Evolutionary conservation across 2,888 invertebrate genomes (phyloP).

Genomic region (Gisinianus flammeolus): DNA sequence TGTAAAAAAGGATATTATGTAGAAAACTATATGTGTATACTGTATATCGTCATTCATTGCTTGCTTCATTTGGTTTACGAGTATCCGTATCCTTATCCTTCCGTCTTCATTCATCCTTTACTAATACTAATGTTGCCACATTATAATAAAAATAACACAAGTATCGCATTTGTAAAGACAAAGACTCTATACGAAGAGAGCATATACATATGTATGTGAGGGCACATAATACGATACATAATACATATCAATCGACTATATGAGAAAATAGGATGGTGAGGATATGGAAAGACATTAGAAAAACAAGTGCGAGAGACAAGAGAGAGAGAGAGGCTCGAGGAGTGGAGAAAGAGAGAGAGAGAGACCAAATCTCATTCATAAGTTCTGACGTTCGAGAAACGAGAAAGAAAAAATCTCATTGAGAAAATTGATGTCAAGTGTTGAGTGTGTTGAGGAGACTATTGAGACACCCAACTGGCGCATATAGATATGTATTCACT

Average conservation of each 20-base stretch:
- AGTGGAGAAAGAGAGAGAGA: not conserved
- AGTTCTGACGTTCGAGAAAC: not conserved
- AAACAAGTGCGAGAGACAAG: not conserved
- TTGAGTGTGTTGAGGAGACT: constrained; percentile 19
- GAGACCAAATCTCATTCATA: constrained; percentile 20
- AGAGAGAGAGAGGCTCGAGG: not conserved
- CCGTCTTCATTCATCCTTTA: too few relatives aligned
- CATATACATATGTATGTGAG: too few relatives aligned
- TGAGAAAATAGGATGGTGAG: not conserved
- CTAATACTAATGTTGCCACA: too few relatives aligned
- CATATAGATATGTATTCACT: too few relatives aligned
- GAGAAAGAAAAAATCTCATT: constrained; percentile 31
- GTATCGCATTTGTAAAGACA: too few relatives aligned
- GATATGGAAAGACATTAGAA: constrained; percentile 4
- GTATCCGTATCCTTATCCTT: too few relatives aligned
- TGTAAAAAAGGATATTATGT: not conserved
- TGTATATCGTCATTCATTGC: not conserved
- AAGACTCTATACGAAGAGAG: too few relatives aligned
- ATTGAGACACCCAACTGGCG: not conserved
- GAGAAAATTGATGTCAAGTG: constrained; percentile 39
- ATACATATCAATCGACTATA: not conserved
- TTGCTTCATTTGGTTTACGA: too few relatives aligned
- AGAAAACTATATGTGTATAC: not conserved
- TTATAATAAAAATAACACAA: too few relatives aligned
- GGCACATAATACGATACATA: not conserved